Conservation (phyloP, 2,888 invertebrate species). For the Malthinus flaveolus region DNA sequence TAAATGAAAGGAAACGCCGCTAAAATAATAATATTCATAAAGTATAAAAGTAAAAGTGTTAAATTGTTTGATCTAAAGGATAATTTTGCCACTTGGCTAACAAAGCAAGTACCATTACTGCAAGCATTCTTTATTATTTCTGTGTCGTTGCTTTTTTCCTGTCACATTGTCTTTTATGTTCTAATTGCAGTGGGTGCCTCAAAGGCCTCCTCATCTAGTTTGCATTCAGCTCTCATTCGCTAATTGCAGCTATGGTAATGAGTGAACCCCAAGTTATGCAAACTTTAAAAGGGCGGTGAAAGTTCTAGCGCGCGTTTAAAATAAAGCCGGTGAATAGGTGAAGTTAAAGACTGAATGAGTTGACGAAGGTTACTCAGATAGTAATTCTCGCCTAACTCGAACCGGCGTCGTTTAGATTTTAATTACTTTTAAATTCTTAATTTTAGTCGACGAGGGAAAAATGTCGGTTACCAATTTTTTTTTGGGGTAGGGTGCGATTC, state of each 20-base stretch:
- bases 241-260: conserved; percentile 49
- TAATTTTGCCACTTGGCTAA: conserved; percentile 41
- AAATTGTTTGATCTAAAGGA: conserved; percentile 34
- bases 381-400: conserved; percentile 7
- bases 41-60: conserved; percentile 32
- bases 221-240: conserved; percentile 48
- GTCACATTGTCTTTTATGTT: conserved; percentile 50
- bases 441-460: no score
- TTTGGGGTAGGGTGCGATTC: no score
- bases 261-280: conserved; percentile 47
- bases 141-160: conserved; percentile 49
- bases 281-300: conserved; percentile 48
- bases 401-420: conserved; percentile 9
- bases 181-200: conserved; percentile 47
- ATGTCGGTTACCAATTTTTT: no score
- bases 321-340: conserved; percentile 38
- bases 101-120: conserved; percentile 51
- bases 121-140: conserved; percentile 50
- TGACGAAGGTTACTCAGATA: conserved; percentile 24
- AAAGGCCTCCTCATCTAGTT: conserved; percentile 46
- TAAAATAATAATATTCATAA: conserved; percentile 3
- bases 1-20: neutral
- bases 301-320: conserved; percentile 42
- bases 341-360: conserved; percentile 25
- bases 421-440: conserved; percentile 8